Evolutionary conservation across 2,888 invertebrate genomes (phyloP).

Genomic region (Drosophila algonquin): DNA sequence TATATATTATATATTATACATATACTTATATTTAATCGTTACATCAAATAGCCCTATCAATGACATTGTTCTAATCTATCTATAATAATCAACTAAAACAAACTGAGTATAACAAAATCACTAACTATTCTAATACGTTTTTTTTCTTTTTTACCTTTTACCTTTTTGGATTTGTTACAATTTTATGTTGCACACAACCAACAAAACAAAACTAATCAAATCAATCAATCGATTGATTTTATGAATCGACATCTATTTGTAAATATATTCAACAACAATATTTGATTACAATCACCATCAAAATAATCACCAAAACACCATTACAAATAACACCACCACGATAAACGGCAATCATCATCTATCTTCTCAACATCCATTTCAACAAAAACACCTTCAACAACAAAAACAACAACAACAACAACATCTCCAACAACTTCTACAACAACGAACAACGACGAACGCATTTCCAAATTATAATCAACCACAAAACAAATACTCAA

Average conservation of each 20-base stretch:
- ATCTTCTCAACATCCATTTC: slow-evolving; percentile 9
- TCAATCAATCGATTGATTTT: slow-evolving; percentile 38
- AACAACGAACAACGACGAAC: slow-evolving; percentile 30
- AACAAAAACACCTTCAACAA: slow-evolving; percentile 25
- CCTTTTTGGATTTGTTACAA: slow-evolving; percentile 65
- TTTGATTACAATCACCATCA: slow-evolving; percentile 21
- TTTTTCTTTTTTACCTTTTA: slow-evolving; percentile 70
- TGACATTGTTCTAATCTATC: slow-evolving; percentile 42
- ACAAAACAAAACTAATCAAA: slow-evolving; percentile 31
- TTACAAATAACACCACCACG: slow-evolving; percentile 1
- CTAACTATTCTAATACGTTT: slow-evolving; percentile 51
- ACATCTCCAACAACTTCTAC: slow-evolving; percentile 12
- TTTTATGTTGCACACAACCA: slow-evolving; percentile 66
- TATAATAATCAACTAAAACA: slow-evolving; percentile 28
- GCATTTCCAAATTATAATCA: slow-evolving; percentile 21
- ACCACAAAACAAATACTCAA: slow-evolving; percentile 32
- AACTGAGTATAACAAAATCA: slow-evolving; percentile 49
- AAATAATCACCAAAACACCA: slow-evolving; percentile 8
- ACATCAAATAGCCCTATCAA: slow-evolving; percentile 4
- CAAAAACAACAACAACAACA: slow-evolving; percentile 9
- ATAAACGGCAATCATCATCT: slow-evolving; percentile 18
- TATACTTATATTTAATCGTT: slow-evolving; percentile 13
- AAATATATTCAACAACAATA: slow-evolving; percentile 23
- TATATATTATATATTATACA: neutral
- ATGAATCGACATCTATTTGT: slow-evolving; percentile 32